Conservation (phyloP, 64 coral and sea anemone species). For the Hydrozoanthus tunicans region DNA sequence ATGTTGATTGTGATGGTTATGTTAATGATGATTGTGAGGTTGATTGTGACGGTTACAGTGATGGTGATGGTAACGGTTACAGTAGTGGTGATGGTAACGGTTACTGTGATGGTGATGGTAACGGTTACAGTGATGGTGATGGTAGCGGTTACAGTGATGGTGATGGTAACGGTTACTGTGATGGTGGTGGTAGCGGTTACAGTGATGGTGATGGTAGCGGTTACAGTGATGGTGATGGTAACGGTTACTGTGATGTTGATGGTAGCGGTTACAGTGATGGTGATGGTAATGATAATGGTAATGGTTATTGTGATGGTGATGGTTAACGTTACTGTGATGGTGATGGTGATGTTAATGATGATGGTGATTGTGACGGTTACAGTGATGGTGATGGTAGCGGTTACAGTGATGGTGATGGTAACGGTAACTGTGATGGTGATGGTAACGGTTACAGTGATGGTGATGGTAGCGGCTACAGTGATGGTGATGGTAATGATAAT, state of each 20-base stretch:
- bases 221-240: neutral
- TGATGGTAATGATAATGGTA: neutral
- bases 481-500: no score
- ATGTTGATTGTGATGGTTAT: neutral
- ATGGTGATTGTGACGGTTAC: neutral
- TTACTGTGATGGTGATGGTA: neutral
- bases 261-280: neutral
- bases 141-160: neutral
- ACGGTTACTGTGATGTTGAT: neutral
- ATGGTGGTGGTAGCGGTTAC: neutral
- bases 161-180: neutral
- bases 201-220: neutral
- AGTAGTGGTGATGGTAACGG: neutral
- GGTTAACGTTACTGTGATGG: neutral
- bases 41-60: neutral
- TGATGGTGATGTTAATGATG: neutral
- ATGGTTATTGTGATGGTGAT: neutral
- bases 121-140: no score
- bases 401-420: neutral
- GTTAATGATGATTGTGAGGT: neutral
- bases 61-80: neutral
- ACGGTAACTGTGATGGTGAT: no score
- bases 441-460: no score
- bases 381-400: neutral
- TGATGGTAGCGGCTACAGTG: no score